A percentile compares a stretch with the other conserved stretches of the same genome.
Evolutionary conservation across 2,888 invertebrate genomes (phyloP).

Genomic region (Hyposoter didymator): DNA sequence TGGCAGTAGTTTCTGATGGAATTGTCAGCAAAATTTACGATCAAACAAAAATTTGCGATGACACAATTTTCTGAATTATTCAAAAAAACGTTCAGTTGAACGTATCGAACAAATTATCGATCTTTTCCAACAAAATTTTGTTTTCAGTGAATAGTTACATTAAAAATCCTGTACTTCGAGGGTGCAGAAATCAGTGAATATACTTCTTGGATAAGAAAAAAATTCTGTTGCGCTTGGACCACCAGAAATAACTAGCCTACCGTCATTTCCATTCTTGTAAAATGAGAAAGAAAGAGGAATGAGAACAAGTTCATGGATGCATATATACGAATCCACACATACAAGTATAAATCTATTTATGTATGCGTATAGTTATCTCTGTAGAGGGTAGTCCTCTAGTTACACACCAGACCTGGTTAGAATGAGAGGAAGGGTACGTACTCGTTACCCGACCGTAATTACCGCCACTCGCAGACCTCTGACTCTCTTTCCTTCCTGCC

Average conservation of each 20-base stretch:
- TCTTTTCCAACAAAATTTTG: too few species aligned
- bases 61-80: too few species aligned
- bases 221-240: conserved; percentile 28
- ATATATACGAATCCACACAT: conserved; percentile 20
- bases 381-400: conserved; percentile 41
- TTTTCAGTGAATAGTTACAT: neutral
- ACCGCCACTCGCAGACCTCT: conserved; percentile 65
- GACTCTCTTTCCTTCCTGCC: conserved; percentile 62
- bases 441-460: conserved; percentile 68
- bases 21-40: too few species aligned
- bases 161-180: neutral
- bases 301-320: conserved; percentile 28
- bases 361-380: conserved; percentile 35
- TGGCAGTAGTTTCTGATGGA: too few species aligned
- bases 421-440: conserved; percentile 44
- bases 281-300: conserved; percentile 35
- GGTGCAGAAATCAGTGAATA: neutral
- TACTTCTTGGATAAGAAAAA: conserved; percentile 21
- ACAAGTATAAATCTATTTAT: neutral
- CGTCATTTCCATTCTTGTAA: conserved; percentile 70
- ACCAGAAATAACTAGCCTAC: conserved; percentile 39
- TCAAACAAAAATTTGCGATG: too few species aligned
- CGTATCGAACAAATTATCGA: too few species aligned
- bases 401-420: conserved; percentile 40
- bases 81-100: too few species aligned